Evolutionary conservation across 2,888 invertebrate species (phyloP), one percentile per base, ranked within the genome.

Genomic region (Brassicogethes aeneus): DNA sequence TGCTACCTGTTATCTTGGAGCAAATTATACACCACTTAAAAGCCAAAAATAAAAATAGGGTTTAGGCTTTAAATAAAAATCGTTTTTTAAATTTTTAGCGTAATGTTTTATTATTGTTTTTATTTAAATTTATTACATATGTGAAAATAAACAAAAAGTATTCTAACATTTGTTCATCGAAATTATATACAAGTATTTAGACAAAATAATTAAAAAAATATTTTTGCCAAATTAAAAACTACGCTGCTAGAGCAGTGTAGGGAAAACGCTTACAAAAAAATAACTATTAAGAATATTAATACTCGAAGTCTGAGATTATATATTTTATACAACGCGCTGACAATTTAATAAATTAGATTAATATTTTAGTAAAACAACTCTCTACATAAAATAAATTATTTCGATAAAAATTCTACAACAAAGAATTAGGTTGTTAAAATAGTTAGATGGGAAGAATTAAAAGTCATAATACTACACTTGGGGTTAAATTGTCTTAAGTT

Each of bases 141-240:
- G 62, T 61, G 62, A 54, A 60, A 60, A 56, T 57, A 65, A 65
- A 65, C 64, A 64, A 61, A 55, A 59, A 59, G 58, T 64, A 65
- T 63, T 65, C 64, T 64, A 65, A 64, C 64, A 62, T 63, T 62
- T 62, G 58, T 61, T 51, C 47, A 55, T 55, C 52, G 56, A 56
- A 61, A 60, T 55, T 61, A 63, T 64, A 53, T 62, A 61, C 61
- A 64, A 54, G 50, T 52, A 52, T 60, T 62, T 56, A 55, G 54
- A 60, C 57, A 59, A 54, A 56, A 48, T 33, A 50, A 56, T 50
- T 48, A 54, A 60, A 60, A 61, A 62, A 57, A 51, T 46, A 58
- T 55, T 51, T 55, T 55, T 54, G 57, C 60, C 59, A 56, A 61
- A 59, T 62, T 62, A 61, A 60, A 60, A 54, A 52, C 59, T 61